Conservation (phyloP, 2,797 vertebrate genomes). For the Fistularia tabacaria region DNA sequence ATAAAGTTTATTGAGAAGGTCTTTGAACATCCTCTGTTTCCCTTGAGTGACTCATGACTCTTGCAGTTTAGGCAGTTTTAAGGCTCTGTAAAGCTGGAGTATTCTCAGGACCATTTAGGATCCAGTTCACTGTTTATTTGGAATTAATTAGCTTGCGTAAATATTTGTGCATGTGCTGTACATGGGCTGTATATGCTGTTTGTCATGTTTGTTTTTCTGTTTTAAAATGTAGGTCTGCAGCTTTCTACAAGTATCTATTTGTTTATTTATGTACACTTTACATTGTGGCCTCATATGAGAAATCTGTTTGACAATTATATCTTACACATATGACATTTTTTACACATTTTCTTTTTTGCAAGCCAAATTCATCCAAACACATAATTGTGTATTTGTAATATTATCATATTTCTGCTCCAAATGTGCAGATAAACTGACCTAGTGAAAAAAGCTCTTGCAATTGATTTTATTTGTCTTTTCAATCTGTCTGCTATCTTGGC, state of each 20-base stretch:
- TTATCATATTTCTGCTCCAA: conserved; percentile 1
- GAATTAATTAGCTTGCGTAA: conserved; percentile 5
- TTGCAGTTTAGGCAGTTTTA: no score
- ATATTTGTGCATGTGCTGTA: conserved; percentile 1
- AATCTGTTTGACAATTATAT: conserved; percentile 10
- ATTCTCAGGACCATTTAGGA: neutral
- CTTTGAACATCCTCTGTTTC: conserved; percentile 2
- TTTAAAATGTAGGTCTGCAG: conserved; percentile 25
- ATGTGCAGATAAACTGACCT: neutral
- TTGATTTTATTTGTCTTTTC: neutral
- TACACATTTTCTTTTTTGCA: no score
- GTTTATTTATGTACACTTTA: no score
- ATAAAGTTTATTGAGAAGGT: no score
- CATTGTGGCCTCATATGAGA: conserved; percentile 22
- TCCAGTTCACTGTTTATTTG: conserved; percentile 1
- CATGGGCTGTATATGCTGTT: conserved; percentile 1
- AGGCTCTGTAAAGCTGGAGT: no score
- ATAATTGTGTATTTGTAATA: no score
- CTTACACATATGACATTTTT: conserved; percentile 13
- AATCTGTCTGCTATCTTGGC: no score
- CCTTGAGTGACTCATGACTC: neutral
- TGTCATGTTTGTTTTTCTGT: conserved; percentile 2
- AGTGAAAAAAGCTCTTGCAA: no score
- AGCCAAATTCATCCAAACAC: conserved; percentile 9
- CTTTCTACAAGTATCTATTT: conserved; percentile 27